Evolutionary conservation across 2,113 vertebrate genomes (phyloP).

Genomic region (Stercorarius parasiticus): DNA sequence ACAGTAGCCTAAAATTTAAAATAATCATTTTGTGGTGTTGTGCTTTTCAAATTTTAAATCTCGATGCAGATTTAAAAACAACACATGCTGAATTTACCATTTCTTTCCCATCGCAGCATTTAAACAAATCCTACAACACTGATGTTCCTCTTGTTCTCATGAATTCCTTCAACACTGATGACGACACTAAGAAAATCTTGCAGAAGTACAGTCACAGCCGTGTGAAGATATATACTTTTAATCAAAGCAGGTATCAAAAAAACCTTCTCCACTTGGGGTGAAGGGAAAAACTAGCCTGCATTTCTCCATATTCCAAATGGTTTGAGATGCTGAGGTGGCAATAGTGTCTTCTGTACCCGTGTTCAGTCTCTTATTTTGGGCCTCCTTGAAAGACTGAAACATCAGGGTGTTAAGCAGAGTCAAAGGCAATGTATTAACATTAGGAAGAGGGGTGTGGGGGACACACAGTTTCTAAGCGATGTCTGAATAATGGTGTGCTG

Average conservation of each 20-base stretch:
- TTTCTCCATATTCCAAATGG: background rate
- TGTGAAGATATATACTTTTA: constrained; percentile 96
- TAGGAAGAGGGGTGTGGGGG: rapidly evolving
- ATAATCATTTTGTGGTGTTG: rapidly evolving
- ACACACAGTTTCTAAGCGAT: background rate
- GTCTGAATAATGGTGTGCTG: background rate
- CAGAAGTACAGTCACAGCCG: constrained; percentile 94
- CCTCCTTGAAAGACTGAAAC: background rate
- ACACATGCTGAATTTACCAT: constrained; percentile 5
- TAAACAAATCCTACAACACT: constrained; percentile 90
- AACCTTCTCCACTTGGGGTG: background rate
- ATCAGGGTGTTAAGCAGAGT: background rate
- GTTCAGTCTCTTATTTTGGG: background rate
- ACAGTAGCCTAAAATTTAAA: background rate
- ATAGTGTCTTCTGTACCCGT: rapidly evolving
- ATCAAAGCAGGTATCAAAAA: constrained; percentile 92
- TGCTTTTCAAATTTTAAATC: background rate
- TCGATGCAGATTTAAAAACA: background rate
- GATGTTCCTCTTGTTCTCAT: constrained; percentile 95
- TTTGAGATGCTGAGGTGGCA: background rate
- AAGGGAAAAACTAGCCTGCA: background rate
- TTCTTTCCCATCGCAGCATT: constrained; percentile 78
- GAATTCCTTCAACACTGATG: constrained; percentile 98
- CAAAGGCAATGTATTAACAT: background rate
- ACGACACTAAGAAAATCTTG: constrained; percentile 97